These are phyloP conservation scores for Gymnocypris eckloni DNA, from an alignment of 2,797 vertebrate genomes.

Conservation along the genomic window DNA sequence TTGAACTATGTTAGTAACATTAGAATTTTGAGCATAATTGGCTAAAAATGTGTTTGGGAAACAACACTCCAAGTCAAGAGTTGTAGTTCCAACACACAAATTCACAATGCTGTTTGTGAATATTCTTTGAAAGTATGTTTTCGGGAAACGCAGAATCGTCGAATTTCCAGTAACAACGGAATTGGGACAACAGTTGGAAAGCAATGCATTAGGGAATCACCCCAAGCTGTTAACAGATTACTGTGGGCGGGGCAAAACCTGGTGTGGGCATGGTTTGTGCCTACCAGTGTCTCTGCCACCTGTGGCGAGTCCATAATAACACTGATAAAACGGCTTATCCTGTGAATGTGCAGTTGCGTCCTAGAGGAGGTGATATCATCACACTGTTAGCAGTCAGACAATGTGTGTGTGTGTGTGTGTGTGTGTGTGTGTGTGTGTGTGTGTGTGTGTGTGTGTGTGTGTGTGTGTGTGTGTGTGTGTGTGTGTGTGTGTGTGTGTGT, in stretches of 20 bases:
- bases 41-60: background rate
- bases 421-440: no score
- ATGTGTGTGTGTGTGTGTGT: constrained; percentile 4
- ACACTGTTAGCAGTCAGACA: constrained; percentile 20
- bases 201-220: background rate
- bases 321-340: constrained; percentile 37
- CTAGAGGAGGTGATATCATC: constrained; percentile 32
- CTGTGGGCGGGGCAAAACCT: background rate
- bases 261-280: background rate
- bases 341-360: constrained; percentile 30
- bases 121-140: background rate
- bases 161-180: background rate
- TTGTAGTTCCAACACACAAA: background rate
- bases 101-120: background rate
- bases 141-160: background rate
- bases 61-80: background rate
- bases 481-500: no score
- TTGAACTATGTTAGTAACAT: background rate
- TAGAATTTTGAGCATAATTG: background rate
- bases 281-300: background rate
- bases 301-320: background rate
- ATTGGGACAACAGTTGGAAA: background rate
- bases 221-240: background rate
- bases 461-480: no score
- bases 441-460: no score